Base-by-base conservation (phyloP, 1,140 invertebrate species). In the Scylla paramamosain region DNA sequence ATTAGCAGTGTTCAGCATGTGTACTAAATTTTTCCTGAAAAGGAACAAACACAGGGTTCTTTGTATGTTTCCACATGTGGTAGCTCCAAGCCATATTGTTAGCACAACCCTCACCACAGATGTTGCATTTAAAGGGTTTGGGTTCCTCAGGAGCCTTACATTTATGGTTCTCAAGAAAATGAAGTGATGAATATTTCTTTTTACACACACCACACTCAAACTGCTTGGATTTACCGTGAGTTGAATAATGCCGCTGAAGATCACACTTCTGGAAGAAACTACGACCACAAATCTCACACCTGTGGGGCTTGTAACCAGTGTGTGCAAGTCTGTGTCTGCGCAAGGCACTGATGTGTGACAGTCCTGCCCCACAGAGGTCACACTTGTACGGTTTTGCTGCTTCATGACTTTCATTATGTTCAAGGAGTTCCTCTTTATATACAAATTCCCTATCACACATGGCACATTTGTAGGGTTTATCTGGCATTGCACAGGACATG, bases 401-500 rank as follows among this genome's bases (percentile, higher is more conserved):
- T 84, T 96, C 95, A 93, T 96, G 96, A 89, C 93, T 95, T 28
- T 96, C 91, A 28, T 82, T 59, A 94, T 96, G 96, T 83, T 95
- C 95, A 29, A 90, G 91, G 12, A 96, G 94, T 67, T 95, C 95
- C 88, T 95, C 95, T 77, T 96, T 96, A 16, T 92, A 95, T 46
- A 92, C 82, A 90, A 96, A 96, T 83, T 96, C 95, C 93, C 95
- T 96, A 39, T 97, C 96, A 91, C 97, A 98, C 3, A 97, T 96
- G 20, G 97, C 97, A 96, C 97, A 98, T 95, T 97, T 97, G 95
- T 97, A 98, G 4, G 97, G 97, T 52, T 97, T 97, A 20, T 97
- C 97, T 7, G 97, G 97, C 20, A 97, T 91, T 25, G 91, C 45
- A 90, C 93, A 93, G 10, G 90, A 95, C 93, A 96, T 94, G 8